Evolutionary conservation across 2,113 vertebrate genomes (phyloP), one percentile per base, ranked within the genome.

Genomic region (Ctenomys sociabilis): DNA sequence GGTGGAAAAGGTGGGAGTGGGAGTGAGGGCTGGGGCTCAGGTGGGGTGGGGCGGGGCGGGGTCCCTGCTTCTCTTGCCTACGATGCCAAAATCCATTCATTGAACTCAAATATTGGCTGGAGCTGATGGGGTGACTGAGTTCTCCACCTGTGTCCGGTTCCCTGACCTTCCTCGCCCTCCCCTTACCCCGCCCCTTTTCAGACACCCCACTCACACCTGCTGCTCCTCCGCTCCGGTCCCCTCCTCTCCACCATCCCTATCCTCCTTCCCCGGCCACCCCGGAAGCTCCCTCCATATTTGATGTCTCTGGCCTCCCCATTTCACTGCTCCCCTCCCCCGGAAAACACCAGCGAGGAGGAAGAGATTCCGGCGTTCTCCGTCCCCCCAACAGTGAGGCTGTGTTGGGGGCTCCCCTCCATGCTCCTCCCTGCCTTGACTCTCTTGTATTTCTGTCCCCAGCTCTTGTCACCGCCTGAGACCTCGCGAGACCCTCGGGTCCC

Each of bases 401-500:
- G 94, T 96, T 97, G 97, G 96, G 96, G 90, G 64, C n/a, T 86
- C 92, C 93, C 73, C 37, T 16, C 72, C 95, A 35, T 80, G 88
- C 86, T 84, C 45, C 84, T 59, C 61, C 49, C 49, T 11, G 4
- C 95, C 86, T 43, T 97, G 96, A 97, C 96, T 97, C 95, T 97
- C 88, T 97, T 97, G 96, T 97, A 96, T 97, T 97, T 98, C 96
- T 98, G 97, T 97, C 97, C 96, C 94, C 97, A 98, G 97, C 96
- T 97, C 97, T 98, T 96, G 94, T 97, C 96, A 97, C 97, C 97
- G 97, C 97, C 97, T 98, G 97, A 98, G 97, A 96, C 97, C 97
- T 97, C 97, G 96, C 3, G 94, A 97, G 97, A 98, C 97, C 91
- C 97, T 97, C 97, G 96, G 94, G 96, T 95, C 96, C 97, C 97